Evolutionary conservation across 1,140 invertebrate genomes (phyloP).

Genomic region (Sitobion miscanthi): DNA sequence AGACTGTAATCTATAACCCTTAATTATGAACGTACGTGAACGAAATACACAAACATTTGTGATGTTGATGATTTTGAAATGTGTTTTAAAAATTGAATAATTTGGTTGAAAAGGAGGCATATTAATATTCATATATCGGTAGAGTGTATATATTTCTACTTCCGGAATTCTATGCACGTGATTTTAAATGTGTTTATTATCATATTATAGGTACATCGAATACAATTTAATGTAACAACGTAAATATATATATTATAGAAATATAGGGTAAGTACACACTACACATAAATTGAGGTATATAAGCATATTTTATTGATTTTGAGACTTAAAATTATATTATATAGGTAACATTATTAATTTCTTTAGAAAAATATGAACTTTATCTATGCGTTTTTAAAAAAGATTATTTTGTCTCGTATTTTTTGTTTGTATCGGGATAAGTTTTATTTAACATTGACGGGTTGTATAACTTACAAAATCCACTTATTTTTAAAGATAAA

Average conservation of each 20-base stretch:
- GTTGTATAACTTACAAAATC: background rate
- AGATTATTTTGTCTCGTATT: background rate
- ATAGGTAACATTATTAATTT: background rate
- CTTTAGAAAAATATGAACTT: background rate
- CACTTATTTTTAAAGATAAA: background rate
- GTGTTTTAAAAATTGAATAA: background rate
- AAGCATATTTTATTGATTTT: background rate
- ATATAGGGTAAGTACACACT: too few species aligned
- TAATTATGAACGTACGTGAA: background rate
- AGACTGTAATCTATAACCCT: constrained; percentile 13
- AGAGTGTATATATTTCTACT: background rate
- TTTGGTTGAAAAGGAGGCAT: background rate
- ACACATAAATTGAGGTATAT: background rate
- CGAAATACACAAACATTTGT: background rate
- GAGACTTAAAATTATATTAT: background rate
- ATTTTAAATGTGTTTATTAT: background rate
- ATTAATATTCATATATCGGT: background rate
- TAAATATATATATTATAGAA: background rate
- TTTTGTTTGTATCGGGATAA: background rate
- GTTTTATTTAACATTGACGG: background rate
- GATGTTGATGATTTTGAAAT: background rate
- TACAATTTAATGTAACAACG: background rate
- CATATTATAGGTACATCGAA: background rate
- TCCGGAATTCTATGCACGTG: background rate
- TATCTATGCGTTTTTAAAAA: background rate